Evolutionary conservation across 2,797 vertebrate genomes (phyloP), one percentile per base, ranked within the genome.

Genomic region (Gila robusta): DNA sequence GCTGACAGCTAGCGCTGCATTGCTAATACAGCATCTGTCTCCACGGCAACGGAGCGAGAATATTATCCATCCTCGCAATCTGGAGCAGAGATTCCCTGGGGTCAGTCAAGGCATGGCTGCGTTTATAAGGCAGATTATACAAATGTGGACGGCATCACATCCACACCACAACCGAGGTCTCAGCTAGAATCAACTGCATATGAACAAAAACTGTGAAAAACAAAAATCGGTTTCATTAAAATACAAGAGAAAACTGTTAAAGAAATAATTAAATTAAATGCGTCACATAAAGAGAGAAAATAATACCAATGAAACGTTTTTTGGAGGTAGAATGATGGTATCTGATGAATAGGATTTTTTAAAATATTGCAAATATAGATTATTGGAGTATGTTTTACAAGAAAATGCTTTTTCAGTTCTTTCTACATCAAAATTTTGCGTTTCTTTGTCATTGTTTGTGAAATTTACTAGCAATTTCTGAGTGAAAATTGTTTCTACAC

Each of bases 81-180:
- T 82, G 81, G 64, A 82, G 64, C 77, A 77, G 17, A 70, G 62
- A 82, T 35, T 82, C 81, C 62, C 79, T 62, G 66, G 76, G 66
- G 76, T 79, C 82, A 74, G 82, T 41, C 56, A 49, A 80, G 78
- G 71, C 56, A 49, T 59, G 78, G 78, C 59, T 37, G 81, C 37
- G 26, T 78, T 86, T 78, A 71, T 44, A 69, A 87, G 64, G 73
- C 80, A 87, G 80, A 83, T 83, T 87, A 83, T 78, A 70, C 80
- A 69, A 82, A 82, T 69, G 62, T 72, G 86, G 73, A 64, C 59
- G 7, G 56, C 44, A 52, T 77, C 41, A 28, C 69, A 71, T 52
- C 79, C 56, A 73, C 70, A 73, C 47, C 70, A 62, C 81, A 64
- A 21, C 28, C 3, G 41, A 56, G 52, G 37, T 44, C 49, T 44